Conservation (phyloP, 2,888 invertebrate species). For the Brachyopa scutellaris region DNA sequence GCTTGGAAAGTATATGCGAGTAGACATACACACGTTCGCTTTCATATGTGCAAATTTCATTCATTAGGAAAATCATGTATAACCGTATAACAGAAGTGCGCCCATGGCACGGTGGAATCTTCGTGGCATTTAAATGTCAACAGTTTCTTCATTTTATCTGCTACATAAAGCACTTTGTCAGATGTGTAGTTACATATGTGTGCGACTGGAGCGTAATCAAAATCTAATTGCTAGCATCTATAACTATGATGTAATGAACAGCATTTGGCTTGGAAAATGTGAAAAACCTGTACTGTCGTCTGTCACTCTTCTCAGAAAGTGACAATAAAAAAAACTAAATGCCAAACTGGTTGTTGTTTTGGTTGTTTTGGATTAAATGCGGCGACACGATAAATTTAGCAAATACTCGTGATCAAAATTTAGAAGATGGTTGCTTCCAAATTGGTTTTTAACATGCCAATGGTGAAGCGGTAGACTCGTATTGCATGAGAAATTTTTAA, state of each 20-base stretch:
- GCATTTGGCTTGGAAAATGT: constrained; percentile 3
- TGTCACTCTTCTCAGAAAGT: constrained; percentile 46
- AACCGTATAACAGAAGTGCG: constrained; percentile 9
- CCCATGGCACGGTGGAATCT: constrained; percentile 39
- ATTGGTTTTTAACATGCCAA: constrained; percentile 37
- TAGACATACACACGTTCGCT: not conserved
- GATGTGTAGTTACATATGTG: not conserved
- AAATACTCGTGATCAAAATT: constrained; percentile 58
- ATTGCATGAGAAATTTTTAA: constrained; percentile 33
- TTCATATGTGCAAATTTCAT: not conserved
- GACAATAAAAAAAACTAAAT: constrained; percentile 24
- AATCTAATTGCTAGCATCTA: constrained; percentile 15
- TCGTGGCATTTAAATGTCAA: constrained; percentile 68
- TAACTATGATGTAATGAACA: not conserved
- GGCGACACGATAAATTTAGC: constrained; percentile 21
- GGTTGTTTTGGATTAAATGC: constrained; percentile 3
- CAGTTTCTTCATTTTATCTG: constrained; percentile 30
- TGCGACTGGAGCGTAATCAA: constrained; percentile 14
- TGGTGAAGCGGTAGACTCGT: constrained; percentile 4
- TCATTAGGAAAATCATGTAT: too few species aligned
- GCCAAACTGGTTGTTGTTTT: constrained; percentile 29
- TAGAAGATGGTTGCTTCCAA: constrained; percentile 38
- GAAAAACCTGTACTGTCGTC: not conserved
- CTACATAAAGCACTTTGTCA: constrained; percentile 39
- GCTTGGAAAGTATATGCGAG: constrained; percentile 16